phyloP scores from a whole-genome alignment of 2,113 vertebrate species.

The Nothoprocta pentlandii region DNA sequence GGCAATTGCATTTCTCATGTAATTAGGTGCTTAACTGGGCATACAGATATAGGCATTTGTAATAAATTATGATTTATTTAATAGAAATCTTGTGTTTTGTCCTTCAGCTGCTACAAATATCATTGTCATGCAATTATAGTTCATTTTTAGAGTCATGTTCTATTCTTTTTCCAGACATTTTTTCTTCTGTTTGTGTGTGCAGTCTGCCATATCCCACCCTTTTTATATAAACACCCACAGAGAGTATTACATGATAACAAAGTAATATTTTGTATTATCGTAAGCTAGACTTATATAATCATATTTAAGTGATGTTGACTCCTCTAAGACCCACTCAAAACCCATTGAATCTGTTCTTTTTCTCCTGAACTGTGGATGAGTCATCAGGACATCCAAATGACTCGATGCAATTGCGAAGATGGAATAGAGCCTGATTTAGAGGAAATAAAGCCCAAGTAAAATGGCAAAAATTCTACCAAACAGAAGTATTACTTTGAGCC shows the following conservation, averaged over 20 bases:
- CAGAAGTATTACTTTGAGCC: neutral
- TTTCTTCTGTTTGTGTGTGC: neutral
- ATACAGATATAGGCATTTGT: neutral
- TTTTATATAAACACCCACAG: neutral
- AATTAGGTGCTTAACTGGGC: slow-evolving; percentile 63
- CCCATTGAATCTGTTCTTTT: neutral
- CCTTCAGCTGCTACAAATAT: slow-evolving; percentile 10
- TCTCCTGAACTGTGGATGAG: neutral
- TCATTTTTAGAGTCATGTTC: neutral
- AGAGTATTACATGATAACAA: neutral
- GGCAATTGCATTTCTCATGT: slow-evolving; percentile 39
- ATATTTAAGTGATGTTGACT: neutral
- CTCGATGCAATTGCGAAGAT: neutral
- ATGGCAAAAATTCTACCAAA: neutral
- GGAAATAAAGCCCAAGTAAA: neutral
- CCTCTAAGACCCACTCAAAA: neutral
- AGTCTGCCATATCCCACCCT: neutral
- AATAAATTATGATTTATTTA: slow-evolving; percentile 58
- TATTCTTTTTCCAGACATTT: neutral
- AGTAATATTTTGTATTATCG: neutral
- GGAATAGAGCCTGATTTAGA: too few species aligned
- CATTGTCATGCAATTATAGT: neutral
- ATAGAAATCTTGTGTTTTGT: neutral
- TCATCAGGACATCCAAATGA: neutral
- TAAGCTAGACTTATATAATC: neutral